phyloP scores from a whole-genome alignment of 2,888 invertebrate species.

The Ecliptopera silaceata region DNA sequence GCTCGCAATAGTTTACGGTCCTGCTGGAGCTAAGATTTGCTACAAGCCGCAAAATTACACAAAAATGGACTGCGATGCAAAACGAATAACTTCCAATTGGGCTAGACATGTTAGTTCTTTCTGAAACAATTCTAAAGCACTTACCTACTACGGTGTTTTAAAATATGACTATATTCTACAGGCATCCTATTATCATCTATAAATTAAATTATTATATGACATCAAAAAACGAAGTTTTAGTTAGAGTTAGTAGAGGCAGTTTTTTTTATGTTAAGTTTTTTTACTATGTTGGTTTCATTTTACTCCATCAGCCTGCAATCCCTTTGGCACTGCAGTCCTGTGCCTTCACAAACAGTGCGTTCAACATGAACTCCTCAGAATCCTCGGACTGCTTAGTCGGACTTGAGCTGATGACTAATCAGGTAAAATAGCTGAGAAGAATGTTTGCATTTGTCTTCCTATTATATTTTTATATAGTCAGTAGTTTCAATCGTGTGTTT shows the following conservation, averaged over 20 bases:
- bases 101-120: not conserved
- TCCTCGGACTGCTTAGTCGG: constrained; percentile 52
- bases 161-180: no score
- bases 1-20: constrained; percentile 18
- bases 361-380: constrained; percentile 44
- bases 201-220: no score
- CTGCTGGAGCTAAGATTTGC: constrained; percentile 19
- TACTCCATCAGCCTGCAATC: constrained; percentile 26
- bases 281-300: no score
- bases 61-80: not conserved
- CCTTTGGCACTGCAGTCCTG: constrained; percentile 53
- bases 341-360: constrained; percentile 67
- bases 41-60: not conserved
- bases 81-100: not conserved
- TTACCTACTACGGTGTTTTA: no score
- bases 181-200: no score
- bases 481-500: not conserved
- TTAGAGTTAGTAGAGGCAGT: no score
- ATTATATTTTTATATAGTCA: not conserved
- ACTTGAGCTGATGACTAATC: constrained; percentile 47
- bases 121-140: not conserved
- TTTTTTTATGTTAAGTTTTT: no score
- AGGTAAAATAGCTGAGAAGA: not conserved
- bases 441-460: no score
- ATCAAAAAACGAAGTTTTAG: no score